Percentiles rank a stretch among this genome's conserved stretches.
phyloP scores from a whole-genome alignment of 2,113 vertebrate species.

The Baryphthengus martii region DNA sequence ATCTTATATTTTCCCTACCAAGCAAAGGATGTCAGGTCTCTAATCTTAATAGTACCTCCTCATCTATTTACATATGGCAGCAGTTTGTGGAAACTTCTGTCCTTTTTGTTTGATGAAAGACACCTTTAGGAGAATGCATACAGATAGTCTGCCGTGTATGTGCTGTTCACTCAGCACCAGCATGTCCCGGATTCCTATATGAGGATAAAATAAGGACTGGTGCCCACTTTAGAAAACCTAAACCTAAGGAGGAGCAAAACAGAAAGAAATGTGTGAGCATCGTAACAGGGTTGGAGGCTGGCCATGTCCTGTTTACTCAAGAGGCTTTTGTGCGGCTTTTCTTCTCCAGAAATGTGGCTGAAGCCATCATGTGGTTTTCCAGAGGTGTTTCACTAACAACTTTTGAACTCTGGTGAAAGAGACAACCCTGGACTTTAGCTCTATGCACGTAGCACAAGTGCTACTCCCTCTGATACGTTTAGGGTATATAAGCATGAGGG shows the following conservation, averaged over 20 bases:
- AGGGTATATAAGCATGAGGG: rapidly evolving
- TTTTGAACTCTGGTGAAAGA: neutral
- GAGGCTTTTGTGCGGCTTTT: neutral
- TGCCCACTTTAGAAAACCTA: neutral
- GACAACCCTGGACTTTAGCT: neutral
- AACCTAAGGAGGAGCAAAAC: neutral
- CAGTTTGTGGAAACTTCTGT: neutral
- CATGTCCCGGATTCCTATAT: neutral
- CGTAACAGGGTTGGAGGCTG: neutral
- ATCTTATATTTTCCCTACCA: neutral
- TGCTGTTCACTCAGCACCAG: neutral
- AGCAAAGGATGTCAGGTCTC: neutral
- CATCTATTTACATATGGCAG: neutral
- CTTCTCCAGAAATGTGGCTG: neutral
- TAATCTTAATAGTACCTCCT: neutral
- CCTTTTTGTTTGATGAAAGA: neutral
- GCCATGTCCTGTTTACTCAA: neutral
- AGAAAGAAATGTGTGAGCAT: neutral
- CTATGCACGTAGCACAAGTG: neutral
- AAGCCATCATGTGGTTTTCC: neutral
- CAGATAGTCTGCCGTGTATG: neutral
- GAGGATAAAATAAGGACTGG: neutral
- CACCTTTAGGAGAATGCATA: neutral
- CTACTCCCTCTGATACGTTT: neutral
- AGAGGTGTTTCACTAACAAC: neutral